Base-by-base conservation (phyloP, 1,140 invertebrate genomes). In the Ceratina japonica region DNA sequence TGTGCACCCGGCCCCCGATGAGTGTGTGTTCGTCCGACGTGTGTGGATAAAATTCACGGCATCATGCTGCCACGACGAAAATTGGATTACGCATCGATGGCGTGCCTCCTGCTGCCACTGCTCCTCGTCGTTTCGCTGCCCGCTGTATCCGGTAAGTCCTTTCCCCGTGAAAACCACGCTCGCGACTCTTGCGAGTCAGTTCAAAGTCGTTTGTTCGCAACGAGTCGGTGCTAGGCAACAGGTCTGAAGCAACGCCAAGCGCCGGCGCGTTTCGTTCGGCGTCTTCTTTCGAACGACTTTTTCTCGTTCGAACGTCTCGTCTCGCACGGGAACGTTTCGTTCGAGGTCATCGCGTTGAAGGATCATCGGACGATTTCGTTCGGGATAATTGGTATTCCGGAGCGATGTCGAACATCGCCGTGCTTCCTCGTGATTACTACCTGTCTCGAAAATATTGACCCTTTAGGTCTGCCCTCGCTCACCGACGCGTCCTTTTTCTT, bases 31-130 rank as follows among this genome's bases (percentile, higher is more conserved):
- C 83, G 79, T 31, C 37, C 71, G 70, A 78, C 85, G 82, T 89
- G 87, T 91, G 87, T 87, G 88, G 83, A 86, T 86, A 85, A 88
- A 81, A 87, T 82, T 75, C 15, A 88, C 89, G 87, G 87, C 89
- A 84, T 81, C 87, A 91, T 91, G 90, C 83, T 87, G 84, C 82
- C 89, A 79, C 86, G 86, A 76, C 89, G 87, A 87, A 90, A 89
- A 90, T 91, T 91, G 90, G 90, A 91, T 91, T 91, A 91, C 89
- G 87, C 86, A 85, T 81, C 86, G 62, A 80, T 80, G 80, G 74
- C 68, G 66, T 81, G 61, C 13, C 63, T 81, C 68, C 58, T 84
- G 49, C 72, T 91, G 65, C 81, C 82, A 71, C 68, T 76, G 31
- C 83, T 86, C 66, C 24, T 89, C 54, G 7, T 87, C 31, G 73